Percentiles rank a stretch among this genome's conserved stretches.
phyloP scores from a whole-genome alignment of 1,140 invertebrate species.

The Heliconius hewitsoni region DNA sequence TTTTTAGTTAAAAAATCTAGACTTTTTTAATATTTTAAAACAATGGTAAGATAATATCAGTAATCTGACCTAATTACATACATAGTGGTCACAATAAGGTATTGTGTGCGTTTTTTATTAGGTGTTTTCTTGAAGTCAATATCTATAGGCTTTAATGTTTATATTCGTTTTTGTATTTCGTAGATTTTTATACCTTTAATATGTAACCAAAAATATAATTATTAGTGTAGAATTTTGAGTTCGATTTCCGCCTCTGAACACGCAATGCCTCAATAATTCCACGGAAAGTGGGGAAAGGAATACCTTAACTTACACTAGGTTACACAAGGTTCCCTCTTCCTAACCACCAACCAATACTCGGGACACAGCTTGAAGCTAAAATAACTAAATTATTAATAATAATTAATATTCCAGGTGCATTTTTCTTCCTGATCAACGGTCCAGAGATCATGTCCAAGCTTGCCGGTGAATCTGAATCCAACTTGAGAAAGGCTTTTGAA shows the following conservation, averaged over 20 bases:
- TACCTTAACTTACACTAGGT: too few relatives aligned
- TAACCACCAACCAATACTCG: too few relatives aligned
- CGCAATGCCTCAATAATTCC: too few relatives aligned
- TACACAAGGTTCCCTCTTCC: too few relatives aligned
- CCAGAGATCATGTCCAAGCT: conserved; percentile 99
- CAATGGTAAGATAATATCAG: too few relatives aligned
- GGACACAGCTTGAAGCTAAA: background rate
- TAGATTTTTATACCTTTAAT: too few relatives aligned
- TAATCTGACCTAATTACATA: background rate
- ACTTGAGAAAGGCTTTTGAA: conserved; percentile 98
- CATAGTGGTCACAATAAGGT: background rate
- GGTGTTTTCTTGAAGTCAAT: background rate
- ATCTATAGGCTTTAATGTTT: background rate
- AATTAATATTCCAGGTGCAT: conserved; percentile 91
- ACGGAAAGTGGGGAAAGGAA: too few relatives aligned
- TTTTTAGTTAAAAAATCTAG: too few relatives aligned
- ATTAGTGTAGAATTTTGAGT: too few relatives aligned
- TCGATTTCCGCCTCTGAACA: too few relatives aligned
- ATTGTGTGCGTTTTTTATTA: background rate
- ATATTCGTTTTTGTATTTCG: background rate
- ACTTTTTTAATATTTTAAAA: too few relatives aligned
- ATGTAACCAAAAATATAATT: too few relatives aligned
- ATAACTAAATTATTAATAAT: background rate
- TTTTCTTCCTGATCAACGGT: conserved; percentile 99
- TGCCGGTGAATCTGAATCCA: conserved; percentile 99